A percentile compares a stretch with the other conserved stretches of the same genome.
Evolutionary conservation across 2,797 vertebrate genomes (phyloP).

Genomic region (Sphenopsis melanotis): DNA sequence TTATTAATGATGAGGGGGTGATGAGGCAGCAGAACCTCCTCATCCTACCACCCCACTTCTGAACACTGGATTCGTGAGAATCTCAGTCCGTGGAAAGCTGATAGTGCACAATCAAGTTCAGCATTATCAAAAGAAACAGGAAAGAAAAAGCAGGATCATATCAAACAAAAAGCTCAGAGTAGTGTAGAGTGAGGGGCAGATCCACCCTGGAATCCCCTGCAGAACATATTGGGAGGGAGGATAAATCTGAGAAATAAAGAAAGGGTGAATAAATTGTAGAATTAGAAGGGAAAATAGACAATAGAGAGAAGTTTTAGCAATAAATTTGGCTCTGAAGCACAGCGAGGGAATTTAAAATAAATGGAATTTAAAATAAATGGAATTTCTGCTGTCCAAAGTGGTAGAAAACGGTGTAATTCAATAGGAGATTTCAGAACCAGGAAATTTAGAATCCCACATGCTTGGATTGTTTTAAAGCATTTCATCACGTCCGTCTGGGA

Average conservation of each 20-base stretch:
- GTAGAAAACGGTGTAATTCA: background rate
- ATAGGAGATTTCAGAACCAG: background rate
- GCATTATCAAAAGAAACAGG: background rate
- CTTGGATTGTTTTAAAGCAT: background rate
- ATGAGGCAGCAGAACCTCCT: background rate
- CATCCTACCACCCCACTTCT: background rate
- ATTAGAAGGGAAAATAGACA: background rate
- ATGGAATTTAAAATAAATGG: background rate
- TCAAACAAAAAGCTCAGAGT: fast-evolving
- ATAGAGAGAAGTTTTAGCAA: background rate
- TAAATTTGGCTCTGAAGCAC: background rate
- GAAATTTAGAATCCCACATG: background rate
- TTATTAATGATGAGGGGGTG: background rate
- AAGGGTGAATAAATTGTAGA: background rate
- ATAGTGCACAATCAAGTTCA: background rate
- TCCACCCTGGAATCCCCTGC: background rate
- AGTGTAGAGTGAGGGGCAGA: fast-evolving
- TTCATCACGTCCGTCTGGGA: background rate
- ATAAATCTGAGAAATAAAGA: background rate
- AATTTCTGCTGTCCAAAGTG: background rate
- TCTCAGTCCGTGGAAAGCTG: background rate
- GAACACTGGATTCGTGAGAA: fast-evolving
- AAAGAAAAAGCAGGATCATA: fast-evolving
- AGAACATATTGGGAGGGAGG: background rate
- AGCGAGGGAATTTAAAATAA: background rate